Conservation (phyloP, 2,113 vertebrate species). For the Oncorhynchus gorbuscha region DNA sequence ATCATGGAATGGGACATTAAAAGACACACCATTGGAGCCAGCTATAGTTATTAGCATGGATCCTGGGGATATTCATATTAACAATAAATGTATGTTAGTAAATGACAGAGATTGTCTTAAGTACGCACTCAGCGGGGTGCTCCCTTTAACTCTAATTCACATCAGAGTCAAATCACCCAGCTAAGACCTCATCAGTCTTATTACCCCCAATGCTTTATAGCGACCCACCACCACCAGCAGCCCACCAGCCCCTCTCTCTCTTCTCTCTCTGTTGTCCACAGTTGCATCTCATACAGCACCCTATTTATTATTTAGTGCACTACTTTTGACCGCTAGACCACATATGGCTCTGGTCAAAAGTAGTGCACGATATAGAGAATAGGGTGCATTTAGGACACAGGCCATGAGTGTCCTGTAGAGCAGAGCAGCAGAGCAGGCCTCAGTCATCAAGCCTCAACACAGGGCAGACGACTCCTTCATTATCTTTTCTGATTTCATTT, state of each 20-base stretch:
- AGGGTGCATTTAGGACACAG: no score
- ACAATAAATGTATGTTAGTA: constrained; percentile 71
- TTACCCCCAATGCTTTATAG: constrained; percentile 61
- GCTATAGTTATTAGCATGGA: constrained; percentile 70
- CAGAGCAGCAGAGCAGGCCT: constrained; percentile 32
- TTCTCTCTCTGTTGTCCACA: constrained; percentile 46
- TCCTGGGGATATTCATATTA: constrained; percentile 74
- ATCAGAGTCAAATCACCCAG: constrained; percentile 72
- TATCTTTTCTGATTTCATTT: constrained; percentile 40
- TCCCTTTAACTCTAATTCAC: constrained; percentile 80
- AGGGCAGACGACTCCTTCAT: constrained; percentile 36
- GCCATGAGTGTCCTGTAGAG: constrained; percentile 53
- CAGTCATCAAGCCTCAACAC: constrained; percentile 40
- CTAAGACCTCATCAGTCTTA: constrained; percentile 79
- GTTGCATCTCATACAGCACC: no score
- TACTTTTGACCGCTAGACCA: no score
- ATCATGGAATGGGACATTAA: constrained; percentile 67
- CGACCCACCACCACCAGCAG: constrained; percentile 32
- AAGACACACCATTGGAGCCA: constrained; percentile 69
- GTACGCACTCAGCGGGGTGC: constrained; percentile 69
- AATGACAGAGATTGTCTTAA: constrained; percentile 80
- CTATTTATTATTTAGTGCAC: no score
- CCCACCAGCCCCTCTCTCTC: no score
- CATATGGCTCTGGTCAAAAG: no score
- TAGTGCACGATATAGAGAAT: no score